These are phyloP conservation scores for Drosophila cognata DNA, from an alignment of 2,888 invertebrate species.

Conservation along the genomic window DNA sequence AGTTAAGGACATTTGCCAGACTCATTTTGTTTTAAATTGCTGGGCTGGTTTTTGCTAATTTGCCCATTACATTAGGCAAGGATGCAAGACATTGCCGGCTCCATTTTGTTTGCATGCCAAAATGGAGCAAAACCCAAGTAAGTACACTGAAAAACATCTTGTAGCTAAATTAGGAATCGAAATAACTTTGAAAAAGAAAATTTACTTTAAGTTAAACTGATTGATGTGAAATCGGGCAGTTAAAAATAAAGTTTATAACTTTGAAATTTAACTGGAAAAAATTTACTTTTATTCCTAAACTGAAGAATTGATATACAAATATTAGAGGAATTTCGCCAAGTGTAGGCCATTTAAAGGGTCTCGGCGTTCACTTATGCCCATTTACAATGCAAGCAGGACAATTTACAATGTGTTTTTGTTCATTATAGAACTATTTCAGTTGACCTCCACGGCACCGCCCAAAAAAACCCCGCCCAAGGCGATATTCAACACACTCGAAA, in stretches of 20 bases:
- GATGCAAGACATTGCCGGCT: conserved; percentile 5
- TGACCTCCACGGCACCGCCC: conserved; percentile 68
- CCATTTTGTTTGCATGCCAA: conserved; percentile 31
- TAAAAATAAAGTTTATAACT: neutral
- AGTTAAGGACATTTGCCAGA: conserved; percentile 57
- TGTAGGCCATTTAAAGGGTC: conserved; percentile 36
- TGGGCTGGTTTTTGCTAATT: conserved; percentile 79
- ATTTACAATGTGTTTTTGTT: conserved; percentile 81
- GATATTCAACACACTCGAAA: conserved; percentile 66
- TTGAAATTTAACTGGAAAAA: neutral
- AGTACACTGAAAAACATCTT: conserved; percentile 13
- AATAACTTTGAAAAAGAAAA: neutral
- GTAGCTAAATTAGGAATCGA: neutral
- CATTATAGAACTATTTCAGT: conserved; percentile 76
- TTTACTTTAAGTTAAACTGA: neutral
- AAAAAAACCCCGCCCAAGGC: conserved; percentile 56
- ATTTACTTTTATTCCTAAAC: neutral
- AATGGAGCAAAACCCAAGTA: conserved; percentile 13
- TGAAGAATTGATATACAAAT: neutral
- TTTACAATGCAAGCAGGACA: conserved; percentile 72
- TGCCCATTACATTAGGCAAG: conserved; percentile 65
- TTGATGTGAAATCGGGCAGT: neutral
- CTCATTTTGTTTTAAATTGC: conserved; percentile 73
- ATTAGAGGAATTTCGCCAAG: conserved; percentile 35
- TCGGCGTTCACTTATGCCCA: conserved; percentile 68